Conservation (phyloP, 2,888 invertebrate genomes). For the Orchestes rusci region DNA sequence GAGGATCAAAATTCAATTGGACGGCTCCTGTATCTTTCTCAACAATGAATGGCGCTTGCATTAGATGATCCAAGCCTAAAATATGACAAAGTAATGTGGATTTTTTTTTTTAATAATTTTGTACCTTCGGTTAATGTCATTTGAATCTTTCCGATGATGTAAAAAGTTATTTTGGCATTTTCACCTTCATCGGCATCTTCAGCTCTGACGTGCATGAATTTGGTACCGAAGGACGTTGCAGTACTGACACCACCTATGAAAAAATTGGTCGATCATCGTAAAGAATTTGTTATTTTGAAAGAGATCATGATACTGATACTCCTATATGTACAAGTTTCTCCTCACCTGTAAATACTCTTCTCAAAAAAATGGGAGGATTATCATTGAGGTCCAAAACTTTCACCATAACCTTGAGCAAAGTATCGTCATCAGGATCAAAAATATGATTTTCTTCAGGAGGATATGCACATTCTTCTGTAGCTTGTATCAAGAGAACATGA, state of each 20-base stretch:
- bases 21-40: constrained; percentile 77
- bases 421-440: constrained; percentile 56
- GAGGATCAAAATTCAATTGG: constrained; percentile 88
- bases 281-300: too few relatives aligned
- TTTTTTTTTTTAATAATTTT: not conserved
- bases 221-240: constrained; percentile 82
- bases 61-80: constrained; percentile 60
- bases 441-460: constrained; percentile 49
- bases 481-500: constrained; percentile 67
- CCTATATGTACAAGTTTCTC: too few relatives aligned
- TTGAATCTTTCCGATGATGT: constrained; percentile 70
- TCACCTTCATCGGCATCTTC: constrained; percentile 66
- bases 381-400: constrained; percentile 83
- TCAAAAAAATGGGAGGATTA: constrained; percentile 77
- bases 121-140: constrained; percentile 75
- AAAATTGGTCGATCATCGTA: not conserved
- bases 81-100: not conserved
- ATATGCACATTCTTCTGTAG: constrained; percentile 73
- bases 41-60: constrained; percentile 74
- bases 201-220: constrained; percentile 77
- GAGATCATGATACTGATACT: too few relatives aligned
- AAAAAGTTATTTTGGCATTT: constrained; percentile 71
- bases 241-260: constrained; percentile 82
- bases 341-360: constrained; percentile 69
- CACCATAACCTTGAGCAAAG: constrained; percentile 61